Evolutionary conservation across 2,113 vertebrate species (phyloP).

Genomic region (Hemiprocne comata): DNA sequence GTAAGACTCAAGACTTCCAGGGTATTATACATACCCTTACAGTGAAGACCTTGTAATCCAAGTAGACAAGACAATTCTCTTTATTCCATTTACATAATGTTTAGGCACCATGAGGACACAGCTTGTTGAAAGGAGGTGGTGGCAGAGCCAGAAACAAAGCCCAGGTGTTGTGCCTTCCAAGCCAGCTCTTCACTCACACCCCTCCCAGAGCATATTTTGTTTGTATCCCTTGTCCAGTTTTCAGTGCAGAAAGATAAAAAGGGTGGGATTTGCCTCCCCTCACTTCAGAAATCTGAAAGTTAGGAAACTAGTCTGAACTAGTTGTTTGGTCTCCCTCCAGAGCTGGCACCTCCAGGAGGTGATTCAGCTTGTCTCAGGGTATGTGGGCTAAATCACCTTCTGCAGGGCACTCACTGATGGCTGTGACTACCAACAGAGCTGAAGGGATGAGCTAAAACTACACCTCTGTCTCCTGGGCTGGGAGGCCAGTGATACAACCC

Average conservation of each 20-base stretch:
- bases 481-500: fast-evolving
- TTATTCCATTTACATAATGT: background rate
- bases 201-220: background rate
- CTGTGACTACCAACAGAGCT: background rate
- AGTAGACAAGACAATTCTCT: background rate
- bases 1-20: background rate
- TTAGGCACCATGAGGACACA: background rate
- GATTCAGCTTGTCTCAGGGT: background rate
- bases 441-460: background rate
- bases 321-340: background rate
- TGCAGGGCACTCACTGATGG: background rate
- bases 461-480: fast-evolving
- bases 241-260: background rate
- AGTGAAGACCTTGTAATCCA: background rate
- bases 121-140: background rate
- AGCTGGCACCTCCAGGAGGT: background rate
- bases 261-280: background rate
- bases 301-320: background rate
- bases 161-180: background rate
- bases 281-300: background rate
- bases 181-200: background rate
- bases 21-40: background rate
- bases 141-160: background rate
- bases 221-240: background rate
- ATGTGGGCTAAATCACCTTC: background rate